Conservation (phyloP, 2,113 vertebrate genomes). For the Synodontis membranacea region DNA sequence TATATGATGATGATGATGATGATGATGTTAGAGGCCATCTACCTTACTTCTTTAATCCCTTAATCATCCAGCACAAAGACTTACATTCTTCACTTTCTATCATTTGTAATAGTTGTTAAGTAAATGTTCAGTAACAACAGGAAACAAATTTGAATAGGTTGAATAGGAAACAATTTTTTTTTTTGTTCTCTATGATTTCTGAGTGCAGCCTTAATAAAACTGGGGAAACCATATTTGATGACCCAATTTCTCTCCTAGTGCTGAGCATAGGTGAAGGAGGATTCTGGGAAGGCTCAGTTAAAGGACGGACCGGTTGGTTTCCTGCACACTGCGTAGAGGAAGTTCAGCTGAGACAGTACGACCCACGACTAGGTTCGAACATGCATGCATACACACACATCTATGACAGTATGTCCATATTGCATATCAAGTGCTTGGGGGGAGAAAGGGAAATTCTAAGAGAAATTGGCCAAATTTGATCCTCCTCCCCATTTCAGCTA, state of each 20-base stretch:
- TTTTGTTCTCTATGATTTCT: background rate
- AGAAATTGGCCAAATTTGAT: background rate
- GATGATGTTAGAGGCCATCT: background rate
- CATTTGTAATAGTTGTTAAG: background rate
- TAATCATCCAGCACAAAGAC: background rate
- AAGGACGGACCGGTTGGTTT: conserved; percentile 96
- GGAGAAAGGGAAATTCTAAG: background rate
- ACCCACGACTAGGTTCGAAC: conserved; percentile 83
- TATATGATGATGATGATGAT: background rate
- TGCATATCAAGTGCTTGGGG: background rate
- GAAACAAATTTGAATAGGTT: background rate
- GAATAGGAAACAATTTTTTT: background rate
- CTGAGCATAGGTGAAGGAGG: conserved; percentile 96
- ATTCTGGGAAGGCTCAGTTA: conserved; percentile 95
- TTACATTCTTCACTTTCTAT: background rate
- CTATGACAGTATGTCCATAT: background rate
- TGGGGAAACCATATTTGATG: background rate
- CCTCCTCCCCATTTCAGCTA: no score
- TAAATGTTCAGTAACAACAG: background rate
- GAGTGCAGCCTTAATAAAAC: background rate
- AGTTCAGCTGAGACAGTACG: conserved; percentile 96
- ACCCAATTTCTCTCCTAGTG: conserved; percentile 68
- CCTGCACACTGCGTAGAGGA: conserved; percentile 97
- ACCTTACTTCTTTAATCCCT: background rate
- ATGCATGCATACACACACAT: conserved; percentile 5